Conservation (phyloP, 1,140 invertebrate genomes). For the Lasioglossum baleicum region DNA sequence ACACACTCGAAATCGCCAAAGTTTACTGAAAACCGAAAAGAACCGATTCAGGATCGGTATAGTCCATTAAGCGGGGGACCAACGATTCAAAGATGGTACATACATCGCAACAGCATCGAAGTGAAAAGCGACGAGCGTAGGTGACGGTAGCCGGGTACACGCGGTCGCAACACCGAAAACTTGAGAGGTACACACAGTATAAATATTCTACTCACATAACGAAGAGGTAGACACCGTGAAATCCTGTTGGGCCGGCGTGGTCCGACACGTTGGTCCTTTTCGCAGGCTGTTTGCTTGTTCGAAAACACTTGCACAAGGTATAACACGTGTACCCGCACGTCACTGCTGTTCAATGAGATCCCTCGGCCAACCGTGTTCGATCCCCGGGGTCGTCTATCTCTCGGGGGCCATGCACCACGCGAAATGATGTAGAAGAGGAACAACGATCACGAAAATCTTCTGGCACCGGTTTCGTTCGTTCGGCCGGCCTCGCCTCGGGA, state of each 20-base stretch:
- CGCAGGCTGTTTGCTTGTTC: neutral
- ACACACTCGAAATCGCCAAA: no score
- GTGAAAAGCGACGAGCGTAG: no score
- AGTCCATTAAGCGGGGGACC: no score
- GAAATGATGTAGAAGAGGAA: neutral
- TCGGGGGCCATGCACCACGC: slow-evolving; percentile 14
- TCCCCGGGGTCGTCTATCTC: no score
- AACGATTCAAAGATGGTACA: no score
- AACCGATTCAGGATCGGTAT: no score
- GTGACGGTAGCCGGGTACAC: no score
- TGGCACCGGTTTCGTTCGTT: slow-evolving; percentile 14
- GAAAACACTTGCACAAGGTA: slow-evolving; percentile 44
- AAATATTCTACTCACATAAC: slow-evolving; percentile 56
- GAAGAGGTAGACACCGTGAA: slow-evolving; percentile 35
- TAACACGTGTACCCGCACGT: slow-evolving; percentile 40
- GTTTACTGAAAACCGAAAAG: no score
- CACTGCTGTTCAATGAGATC: slow-evolving; percentile 30
- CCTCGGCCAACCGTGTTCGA: no score
- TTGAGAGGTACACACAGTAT: slow-evolving; percentile 35
- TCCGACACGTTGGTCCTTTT: no score
- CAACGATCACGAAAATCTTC: slow-evolving; percentile 11
- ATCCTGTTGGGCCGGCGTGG: slow-evolving; percentile 2
- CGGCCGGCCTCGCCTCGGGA: slow-evolving; percentile 33
- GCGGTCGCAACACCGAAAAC: no score
- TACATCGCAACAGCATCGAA: no score